Evolutionary conservation across 1,140 invertebrate genomes (phyloP).

Genomic region (Zaprionus kolodkinae): DNA sequence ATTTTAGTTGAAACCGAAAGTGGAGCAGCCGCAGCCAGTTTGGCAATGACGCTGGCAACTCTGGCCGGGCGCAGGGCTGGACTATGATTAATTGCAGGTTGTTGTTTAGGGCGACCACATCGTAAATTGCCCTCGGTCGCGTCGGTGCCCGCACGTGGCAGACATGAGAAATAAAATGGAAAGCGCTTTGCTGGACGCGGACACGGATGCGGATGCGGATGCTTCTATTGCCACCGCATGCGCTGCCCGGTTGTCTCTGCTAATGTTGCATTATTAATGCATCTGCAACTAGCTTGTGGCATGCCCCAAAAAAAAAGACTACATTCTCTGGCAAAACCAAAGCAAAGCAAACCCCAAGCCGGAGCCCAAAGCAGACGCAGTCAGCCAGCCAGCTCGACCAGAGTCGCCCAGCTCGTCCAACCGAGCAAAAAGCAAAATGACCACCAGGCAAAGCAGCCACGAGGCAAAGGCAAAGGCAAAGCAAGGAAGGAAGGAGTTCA

Average conservation of each 20-base stretch:
- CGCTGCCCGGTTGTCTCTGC: slow-evolving; percentile 21
- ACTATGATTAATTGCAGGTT: slow-evolving; percentile 76
- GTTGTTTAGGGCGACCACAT: slow-evolving; percentile 62
- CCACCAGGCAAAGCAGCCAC: slow-evolving; percentile 20
- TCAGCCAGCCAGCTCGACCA: background rate
- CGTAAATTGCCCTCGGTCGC: slow-evolving; percentile 74
- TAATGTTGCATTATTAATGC: slow-evolving; percentile 79
- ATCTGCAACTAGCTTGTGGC: slow-evolving; percentile 59
- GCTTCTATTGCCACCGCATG: background rate
- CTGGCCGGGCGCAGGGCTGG: background rate
- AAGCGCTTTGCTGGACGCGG: background rate
- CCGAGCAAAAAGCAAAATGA: slow-evolving; percentile 30
- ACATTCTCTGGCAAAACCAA: slow-evolving; percentile 3
- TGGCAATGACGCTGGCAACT: slow-evolving; percentile 35
- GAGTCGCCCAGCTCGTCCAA: background rate
- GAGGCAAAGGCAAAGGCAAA: background rate
- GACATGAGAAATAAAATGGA: slow-evolving; percentile 59
- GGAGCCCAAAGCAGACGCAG: slow-evolving; percentile 4
- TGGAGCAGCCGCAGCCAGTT: slow-evolving; percentile 36
- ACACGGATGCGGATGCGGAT: background rate
- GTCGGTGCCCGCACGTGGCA: slow-evolving; percentile 60
- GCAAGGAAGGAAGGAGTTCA: background rate
- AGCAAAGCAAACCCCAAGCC: background rate
- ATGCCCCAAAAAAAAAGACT: slow-evolving; percentile 17
- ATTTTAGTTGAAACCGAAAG: slow-evolving; percentile 20